Percentiles rank a stretch among this genome's conserved stretches.
These are phyloP conservation scores for Myotis findleyi DNA, from an alignment of 2,797 vertebrate species.

Conservation along the genomic window DNA sequence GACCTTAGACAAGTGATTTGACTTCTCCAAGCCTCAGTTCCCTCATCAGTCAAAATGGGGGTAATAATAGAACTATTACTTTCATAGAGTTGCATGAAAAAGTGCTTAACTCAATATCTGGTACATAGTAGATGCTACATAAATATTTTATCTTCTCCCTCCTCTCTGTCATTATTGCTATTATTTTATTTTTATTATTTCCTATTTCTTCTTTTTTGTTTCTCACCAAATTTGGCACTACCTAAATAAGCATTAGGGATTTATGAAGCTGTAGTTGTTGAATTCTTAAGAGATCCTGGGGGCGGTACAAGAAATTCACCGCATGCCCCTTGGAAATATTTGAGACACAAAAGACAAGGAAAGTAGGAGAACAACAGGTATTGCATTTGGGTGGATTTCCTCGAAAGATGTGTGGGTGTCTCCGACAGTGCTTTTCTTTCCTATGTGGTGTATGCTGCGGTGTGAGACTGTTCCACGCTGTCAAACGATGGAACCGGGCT, in stretches of 20 bases:
- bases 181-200: neutral
- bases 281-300: neutral
- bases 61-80: neutral
- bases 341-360: constrained; percentile 1
- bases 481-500: neutral
- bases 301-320: neutral
- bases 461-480: neutral
- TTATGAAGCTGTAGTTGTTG: constrained; percentile 10
- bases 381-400: neutral
- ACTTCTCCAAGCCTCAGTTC: neutral
- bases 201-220: neutral
- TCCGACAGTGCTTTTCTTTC: neutral
- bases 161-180: neutral
- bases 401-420: neutral
- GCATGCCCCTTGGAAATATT: constrained; percentile 17
- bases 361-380: neutral
- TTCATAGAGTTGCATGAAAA: neutral
- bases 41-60: neutral
- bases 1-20: neutral
- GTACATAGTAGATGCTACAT: neutral
- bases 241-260: neutral
- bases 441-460: neutral
- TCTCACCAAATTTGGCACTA: neutral
- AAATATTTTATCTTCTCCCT: neutral
- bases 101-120: neutral